Base-by-base conservation (phyloP, 2,888 invertebrate species). In the Catocala fraxini region DNA sequence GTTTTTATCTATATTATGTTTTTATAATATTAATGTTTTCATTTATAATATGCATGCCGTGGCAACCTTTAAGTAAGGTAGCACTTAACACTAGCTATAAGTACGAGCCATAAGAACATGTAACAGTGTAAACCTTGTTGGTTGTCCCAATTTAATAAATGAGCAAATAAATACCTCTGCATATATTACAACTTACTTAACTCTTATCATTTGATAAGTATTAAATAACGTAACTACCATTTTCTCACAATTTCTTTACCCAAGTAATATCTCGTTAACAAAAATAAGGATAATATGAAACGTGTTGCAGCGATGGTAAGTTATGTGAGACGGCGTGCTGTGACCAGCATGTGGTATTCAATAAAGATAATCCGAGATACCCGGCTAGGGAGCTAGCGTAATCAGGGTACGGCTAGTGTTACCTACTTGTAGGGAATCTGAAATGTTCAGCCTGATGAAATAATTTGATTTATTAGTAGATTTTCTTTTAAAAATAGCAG, bases 271-370 rank as follows among this genome's bases (percentile, higher is more conserved):
- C 41, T 59, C 39, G 55, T 66, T 59, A 65, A 76, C 71, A 79
- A 77, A 67, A 75, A 73, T 71, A 75, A 77, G 69, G 70, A 53
- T 68, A 71, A 60, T 63, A 70, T 69, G 5, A 59, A 49, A 34
- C 59, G 62, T 71, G 69, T 73, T 69, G 75, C 75, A 65, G 53
- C 69, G 62, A 66, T 56, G 68, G 68, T 71, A 75, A 80, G 76
- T 77, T 78, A 77, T 78, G 80, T 72, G 65, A 5, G 75, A 68
- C 60, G 75, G 70, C 91, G 71, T 84, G 90, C 89, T 90, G 90
- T 46, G 89, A 89, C 70, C 92, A 92, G 92, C 92, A 86, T 90
- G 92, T 78, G 91, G 91, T 87, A 90, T 90, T 89, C 90, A 92
- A 92, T 92, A 90, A 88, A 90, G 91, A 92, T 91, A 87, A 89